These are phyloP conservation scores for Leuciscus waleckii DNA, from an alignment of 2,797 vertebrate genomes.

Conservation along the genomic window DNA sequence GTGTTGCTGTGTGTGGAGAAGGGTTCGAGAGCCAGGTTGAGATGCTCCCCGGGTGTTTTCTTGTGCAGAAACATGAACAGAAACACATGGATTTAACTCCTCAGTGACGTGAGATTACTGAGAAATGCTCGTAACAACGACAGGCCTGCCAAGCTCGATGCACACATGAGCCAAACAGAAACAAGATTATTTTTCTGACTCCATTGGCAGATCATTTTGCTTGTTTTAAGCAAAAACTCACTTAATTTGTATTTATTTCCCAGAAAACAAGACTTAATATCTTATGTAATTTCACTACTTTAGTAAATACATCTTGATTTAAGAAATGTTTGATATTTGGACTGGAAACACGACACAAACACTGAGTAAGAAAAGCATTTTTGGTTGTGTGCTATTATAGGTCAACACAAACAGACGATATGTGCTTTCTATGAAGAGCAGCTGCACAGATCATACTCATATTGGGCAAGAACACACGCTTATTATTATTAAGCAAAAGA, in stretches of 20 bases:
- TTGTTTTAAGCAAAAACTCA: too few relatives aligned
- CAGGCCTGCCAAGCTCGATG: not conserved
- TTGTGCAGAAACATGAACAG: not conserved
- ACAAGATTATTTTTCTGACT: too few relatives aligned
- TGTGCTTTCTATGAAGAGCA: not conserved
- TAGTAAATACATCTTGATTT: too few relatives aligned
- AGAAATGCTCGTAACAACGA: not conserved
- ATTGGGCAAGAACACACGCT: not conserved
- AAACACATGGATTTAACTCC: conserved; percentile 28
- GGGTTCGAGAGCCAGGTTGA: conserved; percentile 10
- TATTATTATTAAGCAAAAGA: not conserved
- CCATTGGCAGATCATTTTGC: too few relatives aligned
- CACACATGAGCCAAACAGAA: not conserved
- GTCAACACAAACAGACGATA: not conserved
- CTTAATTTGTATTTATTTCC: too few relatives aligned
- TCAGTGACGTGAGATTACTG: not conserved
- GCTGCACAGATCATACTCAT: not conserved
- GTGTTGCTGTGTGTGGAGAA: conserved; percentile 54
- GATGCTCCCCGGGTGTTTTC: conserved; percentile 12
- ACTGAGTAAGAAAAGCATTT: too few relatives aligned
- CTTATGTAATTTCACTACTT: rapidly evolving
- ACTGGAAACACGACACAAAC: too few relatives aligned
- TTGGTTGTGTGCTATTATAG: too few relatives aligned
- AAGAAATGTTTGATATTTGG: too few relatives aligned
- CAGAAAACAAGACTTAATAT: too few relatives aligned